Conservation (phyloP, 2,797 vertebrate genomes). For the Muscicapa striata region DNA sequence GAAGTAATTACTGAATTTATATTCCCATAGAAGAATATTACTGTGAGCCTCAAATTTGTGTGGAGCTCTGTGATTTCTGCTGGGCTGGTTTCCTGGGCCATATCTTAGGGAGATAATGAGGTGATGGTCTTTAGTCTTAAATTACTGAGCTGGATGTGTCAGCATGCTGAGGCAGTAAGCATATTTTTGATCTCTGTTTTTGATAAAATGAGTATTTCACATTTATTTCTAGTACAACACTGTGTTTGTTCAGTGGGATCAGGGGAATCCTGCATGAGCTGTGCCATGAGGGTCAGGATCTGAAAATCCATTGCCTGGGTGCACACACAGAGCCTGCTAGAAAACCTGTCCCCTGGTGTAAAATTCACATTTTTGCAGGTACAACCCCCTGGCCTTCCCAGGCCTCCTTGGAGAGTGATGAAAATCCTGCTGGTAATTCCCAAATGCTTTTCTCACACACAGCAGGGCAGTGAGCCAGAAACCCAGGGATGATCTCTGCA, state of each 20-base stretch:
- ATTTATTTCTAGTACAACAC: fast-evolving
- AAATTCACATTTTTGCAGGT: not conserved
- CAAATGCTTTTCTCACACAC: not conserved
- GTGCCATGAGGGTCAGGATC: not conserved
- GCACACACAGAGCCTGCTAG: not conserved
- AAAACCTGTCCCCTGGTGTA: not conserved
- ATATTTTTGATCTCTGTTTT: not conserved
- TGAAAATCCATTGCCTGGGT: not conserved
- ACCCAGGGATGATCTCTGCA: not conserved
- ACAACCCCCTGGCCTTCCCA: not conserved
- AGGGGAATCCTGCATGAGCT: not conserved
- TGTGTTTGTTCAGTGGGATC: not conserved
- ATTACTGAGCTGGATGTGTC: not conserved
- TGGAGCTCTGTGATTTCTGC: not conserved
- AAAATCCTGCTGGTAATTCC: not conserved
- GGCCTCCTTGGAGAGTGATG: not conserved
- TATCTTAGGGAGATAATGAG: not conserved
- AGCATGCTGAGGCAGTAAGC: not conserved
- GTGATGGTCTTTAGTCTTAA: not conserved
- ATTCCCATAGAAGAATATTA: not conserved
- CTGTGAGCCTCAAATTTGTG: not conserved
- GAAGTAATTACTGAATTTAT: not conserved
- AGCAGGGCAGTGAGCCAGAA: constrained; percentile 36
- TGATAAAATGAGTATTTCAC: not conserved
- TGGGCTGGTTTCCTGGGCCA: not conserved